Evolutionary conservation across 2,888 invertebrate species (phyloP), one percentile per base, ranked within the genome.

Genomic region (Megalurothrips usitatus): DNA sequence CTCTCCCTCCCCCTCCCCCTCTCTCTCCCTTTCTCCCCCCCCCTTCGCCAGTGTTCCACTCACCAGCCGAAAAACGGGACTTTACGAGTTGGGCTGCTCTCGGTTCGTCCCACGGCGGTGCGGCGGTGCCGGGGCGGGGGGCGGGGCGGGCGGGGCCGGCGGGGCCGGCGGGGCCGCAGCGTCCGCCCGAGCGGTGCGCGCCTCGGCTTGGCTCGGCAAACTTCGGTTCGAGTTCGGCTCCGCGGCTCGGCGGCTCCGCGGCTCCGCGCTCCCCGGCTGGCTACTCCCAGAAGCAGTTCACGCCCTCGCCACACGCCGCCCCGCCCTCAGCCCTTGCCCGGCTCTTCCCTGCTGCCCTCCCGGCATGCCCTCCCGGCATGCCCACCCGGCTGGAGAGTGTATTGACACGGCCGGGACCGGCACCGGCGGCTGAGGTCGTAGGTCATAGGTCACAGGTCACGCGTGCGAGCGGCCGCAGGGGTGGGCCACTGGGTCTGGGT

Each of bases 1-100:
- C 34, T 43, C 34, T 43, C 34, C 6, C 34, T 43, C 34, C 6
- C 34, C 6, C 34, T 43, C 34, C 6, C 34, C 6, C 34, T 43
- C 34, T 43, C 34, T 43, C 34, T 43, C 34, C 6, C 34, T 43
- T 6, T 43, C 34, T 43, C 68, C 68, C 68, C 68, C 68, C 23
- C 68, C 68, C 68, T 12, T 26, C 68, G 26, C 58, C 58, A 58
- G 68, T 75, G 68, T 75, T 75, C 68, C 68, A 75, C 68, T 75
- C 68, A 75, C 68, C 23, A 75, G 68, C 68, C 68, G 68, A 75
- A 75, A 75, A 75, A 75, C 68, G 68, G 23, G 68, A 75, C 68
- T 75, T 75, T 75, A 75, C 68, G 68, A 75, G 68, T 75, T 58
- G 68, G 68, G 26, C n/a, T 68, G 68, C 58, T 58, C 19, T 58